Evolutionary conservation across 2,888 invertebrate species (phyloP).

Genomic region (Parelbella ahira): DNA sequence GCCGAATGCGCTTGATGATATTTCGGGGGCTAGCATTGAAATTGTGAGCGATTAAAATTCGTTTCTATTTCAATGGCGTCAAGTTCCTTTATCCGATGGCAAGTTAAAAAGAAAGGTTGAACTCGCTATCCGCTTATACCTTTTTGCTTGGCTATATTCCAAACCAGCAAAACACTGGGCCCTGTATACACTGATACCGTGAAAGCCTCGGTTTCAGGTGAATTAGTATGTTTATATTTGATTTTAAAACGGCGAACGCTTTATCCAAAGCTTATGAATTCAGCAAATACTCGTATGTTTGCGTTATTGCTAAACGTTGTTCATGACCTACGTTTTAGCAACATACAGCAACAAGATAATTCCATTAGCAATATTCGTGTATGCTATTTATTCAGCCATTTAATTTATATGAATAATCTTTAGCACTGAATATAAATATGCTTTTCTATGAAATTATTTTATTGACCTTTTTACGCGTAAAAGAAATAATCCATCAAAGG

Average conservation of each 20-base stretch:
- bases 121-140: conserved; percentile 32
- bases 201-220: conserved; percentile 32
- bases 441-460: no score
- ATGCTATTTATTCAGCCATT: not conserved
- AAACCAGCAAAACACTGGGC: conserved; percentile 37
- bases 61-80: conserved; percentile 1
- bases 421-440: no score
- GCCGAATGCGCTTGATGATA: conserved; percentile 20
- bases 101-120: conserved; percentile 9
- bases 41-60: conserved; percentile 14
- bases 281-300: conserved; percentile 18
- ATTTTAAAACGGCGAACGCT: conserved; percentile 29
- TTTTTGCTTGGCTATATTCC: conserved; percentile 42
- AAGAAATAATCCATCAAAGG: no score
- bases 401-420: conserved; percentile 6
- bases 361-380: not conserved
- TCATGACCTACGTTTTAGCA: conserved; percentile 5
- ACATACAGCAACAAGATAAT: conserved; percentile 4
- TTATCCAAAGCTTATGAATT: conserved; percentile 19
- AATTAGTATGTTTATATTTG: conserved; percentile 35
- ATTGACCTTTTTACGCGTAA: no score
- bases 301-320: conserved; percentile 21
- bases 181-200: conserved; percentile 26
- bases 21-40: conserved; percentile 14
- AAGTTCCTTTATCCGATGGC: conserved; percentile 11